These are phyloP conservation scores for Mythimna lalbum DNA, from an alignment of 2,888 invertebrate genomes.

Conservation along the genomic window DNA sequence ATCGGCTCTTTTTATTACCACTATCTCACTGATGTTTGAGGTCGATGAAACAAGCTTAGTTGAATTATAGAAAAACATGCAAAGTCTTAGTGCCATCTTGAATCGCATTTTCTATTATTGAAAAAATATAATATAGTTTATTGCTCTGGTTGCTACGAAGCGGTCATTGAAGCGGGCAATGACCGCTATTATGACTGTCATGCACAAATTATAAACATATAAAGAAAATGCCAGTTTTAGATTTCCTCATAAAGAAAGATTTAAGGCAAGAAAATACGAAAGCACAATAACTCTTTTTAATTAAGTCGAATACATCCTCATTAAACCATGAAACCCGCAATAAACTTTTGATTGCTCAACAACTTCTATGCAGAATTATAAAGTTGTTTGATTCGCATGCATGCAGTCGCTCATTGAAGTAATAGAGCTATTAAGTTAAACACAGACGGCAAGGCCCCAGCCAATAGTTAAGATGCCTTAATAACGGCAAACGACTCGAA, in stretches of 20 bases:
- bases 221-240: background rate
- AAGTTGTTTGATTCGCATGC: slow-evolving; percentile 72
- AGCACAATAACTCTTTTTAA: slow-evolving; percentile 4
- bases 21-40: no score
- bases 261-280: no score
- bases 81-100: no score
- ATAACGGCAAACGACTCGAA: slow-evolving; percentile 70
- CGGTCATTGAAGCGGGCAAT: no score
- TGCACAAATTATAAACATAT: background rate
- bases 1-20: no score
- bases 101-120: no score
- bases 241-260: background rate
- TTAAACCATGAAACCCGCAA: slow-evolving; percentile 12
- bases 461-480: slow-evolving; percentile 76
- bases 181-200: background rate
- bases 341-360: slow-evolving; percentile 49
- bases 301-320: slow-evolving; percentile 11
- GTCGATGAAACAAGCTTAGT: no score
- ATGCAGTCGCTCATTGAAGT: slow-evolving; percentile 75
- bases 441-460: slow-evolving; percentile 70
- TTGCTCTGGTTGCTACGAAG: no score
- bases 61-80: no score
- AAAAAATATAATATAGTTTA: no score
- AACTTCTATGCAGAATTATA: slow-evolving; percentile 61
- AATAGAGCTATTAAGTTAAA: slow-evolving; percentile 84